These are phyloP conservation scores for Drosophila quinaria DNA, from an alignment of 2,888 invertebrate genomes.

Conservation along the genomic window DNA sequence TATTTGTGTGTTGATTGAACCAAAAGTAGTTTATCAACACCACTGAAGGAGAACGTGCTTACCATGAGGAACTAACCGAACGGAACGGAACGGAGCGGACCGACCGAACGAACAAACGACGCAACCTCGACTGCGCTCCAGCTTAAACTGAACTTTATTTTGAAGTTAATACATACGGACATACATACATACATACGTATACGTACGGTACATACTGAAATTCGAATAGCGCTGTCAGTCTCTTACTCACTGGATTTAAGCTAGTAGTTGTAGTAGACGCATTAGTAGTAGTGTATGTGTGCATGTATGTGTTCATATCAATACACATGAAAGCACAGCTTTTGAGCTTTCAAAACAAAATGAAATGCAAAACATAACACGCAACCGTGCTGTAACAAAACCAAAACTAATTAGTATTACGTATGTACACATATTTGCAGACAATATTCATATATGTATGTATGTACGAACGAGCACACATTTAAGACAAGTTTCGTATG, in stretches of 20 bases:
- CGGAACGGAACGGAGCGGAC: conserved; percentile 65
- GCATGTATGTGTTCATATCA: conserved; percentile 41
- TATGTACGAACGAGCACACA: conserved; percentile 10
- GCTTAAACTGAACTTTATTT: conserved; percentile 80
- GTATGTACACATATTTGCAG: conserved; percentile 52
- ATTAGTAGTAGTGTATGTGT: conserved; percentile 18
- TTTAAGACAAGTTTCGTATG: conserved; percentile 62
- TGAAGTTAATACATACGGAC: conserved; percentile 70
- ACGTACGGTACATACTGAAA: conserved; percentile 5
- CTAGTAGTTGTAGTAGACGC: conserved; percentile 29
- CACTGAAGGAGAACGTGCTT: conserved; percentile 75
- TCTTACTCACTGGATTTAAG: conserved; percentile 43
- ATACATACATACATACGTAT: conserved; percentile 32
- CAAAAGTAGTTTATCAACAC: conserved; percentile 59
- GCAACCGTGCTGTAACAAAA: conserved; percentile 77
- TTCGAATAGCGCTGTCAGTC: conserved; percentile 26
- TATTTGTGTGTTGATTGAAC: conserved; percentile 22
- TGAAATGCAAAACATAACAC: conserved; percentile 79
- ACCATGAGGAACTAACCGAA: conserved; percentile 74
- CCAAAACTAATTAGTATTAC: conserved; percentile 77
- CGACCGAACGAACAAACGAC: conserved; percentile 76
- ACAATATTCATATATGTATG: conserved; percentile 17
- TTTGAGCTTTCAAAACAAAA: conserved; percentile 75
- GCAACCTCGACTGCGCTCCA: conserved; percentile 79
- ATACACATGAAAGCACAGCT: conserved; percentile 74